Conservation (phyloP, 2,888 invertebrate genomes). For the Limnephilus rhombicus region DNA sequence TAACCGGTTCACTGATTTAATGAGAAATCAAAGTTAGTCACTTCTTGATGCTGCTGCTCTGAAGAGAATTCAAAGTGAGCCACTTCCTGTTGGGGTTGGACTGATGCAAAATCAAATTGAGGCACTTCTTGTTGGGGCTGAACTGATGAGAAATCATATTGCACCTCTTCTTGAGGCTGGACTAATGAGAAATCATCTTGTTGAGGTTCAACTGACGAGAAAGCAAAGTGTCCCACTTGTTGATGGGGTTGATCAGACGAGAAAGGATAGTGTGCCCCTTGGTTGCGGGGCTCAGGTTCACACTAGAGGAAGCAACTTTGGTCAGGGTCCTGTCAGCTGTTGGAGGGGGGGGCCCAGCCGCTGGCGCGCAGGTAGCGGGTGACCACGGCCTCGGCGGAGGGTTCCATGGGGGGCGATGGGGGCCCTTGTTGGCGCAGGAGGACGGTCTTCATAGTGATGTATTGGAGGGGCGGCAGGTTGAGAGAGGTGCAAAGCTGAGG, state of each 20-base stretch:
- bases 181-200: no score
- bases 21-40: not conserved
- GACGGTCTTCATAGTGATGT: conserved; percentile 92
- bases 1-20: not conserved
- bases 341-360: conserved; percentile 72
- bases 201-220: not conserved
- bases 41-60: not conserved
- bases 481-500: conserved; percentile 85
- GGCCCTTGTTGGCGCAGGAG: conserved; percentile 82
- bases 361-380: conserved; percentile 73
- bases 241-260: not conserved
- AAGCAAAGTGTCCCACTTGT: not conserved
- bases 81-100: not conserved
- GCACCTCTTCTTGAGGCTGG: not conserved
- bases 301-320: conserved; percentile 25
- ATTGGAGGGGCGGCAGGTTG: conserved; percentile 91
- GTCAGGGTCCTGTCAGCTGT: conserved; percentile 53
- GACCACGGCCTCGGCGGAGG: conserved; percentile 68
- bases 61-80: not conserved
- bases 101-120: not conserved
- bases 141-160: not conserved
- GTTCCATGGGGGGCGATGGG: conserved; percentile 36
- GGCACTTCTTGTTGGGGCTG: not conserved
- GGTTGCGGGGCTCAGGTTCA: not conserved
- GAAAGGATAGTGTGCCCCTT: not conserved